Base-by-base conservation (phyloP, 1,140 invertebrate species). In the Mamestra configurata region DNA sequence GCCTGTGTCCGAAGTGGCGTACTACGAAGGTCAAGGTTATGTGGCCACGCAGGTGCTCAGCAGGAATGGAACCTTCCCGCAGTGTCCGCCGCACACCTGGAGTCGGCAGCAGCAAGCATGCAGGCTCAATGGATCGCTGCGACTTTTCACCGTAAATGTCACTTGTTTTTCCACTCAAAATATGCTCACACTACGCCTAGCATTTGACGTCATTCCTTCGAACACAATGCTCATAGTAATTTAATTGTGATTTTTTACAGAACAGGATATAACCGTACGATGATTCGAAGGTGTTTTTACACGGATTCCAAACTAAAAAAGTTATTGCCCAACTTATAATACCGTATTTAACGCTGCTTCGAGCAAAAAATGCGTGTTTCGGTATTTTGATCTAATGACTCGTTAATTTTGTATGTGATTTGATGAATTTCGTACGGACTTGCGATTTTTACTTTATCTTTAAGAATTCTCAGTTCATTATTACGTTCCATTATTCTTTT, bases 31-130 rank as follows among this genome's bases (percentile, higher is more conserved):
- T 35, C 93, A 94, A 90, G 94, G 94, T 84, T 95, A 95, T 88
- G 93, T 94, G 78, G 92, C 94, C 24, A 92, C 92, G 66, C 92
- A 94, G 82, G 90, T 95, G 59, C 89, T 95, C 64, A 94, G 94
- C 82, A 88, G 92, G 59, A 95, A 94, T 76, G 94, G 95, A 57
- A 95, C 95, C 40, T 95, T 95, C 81, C 95, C 95, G 5, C 95
- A 95, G 81, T 95, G 93, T 57, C 89, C 94, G 5, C 92, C 92
- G 24, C 90, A 92, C 78, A 93, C 90, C 1, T 93, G 90, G 92
- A 92, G 90, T 66, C 89, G 92, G 0, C 83, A 93, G 77, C 93
- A 93, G 81, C 86, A 92, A 27, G 89, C 92, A 31, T 89, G 84
- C 79, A 86, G 90, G 68, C 86, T 87, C 68, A 92, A 89, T 15